A percentile compares a stretch with the other conserved stretches of the same genome.
Evolutionary conservation across 92 coral and sea anemone species (phyloP).

Genomic region (Epizoanthus ramosus): DNA sequence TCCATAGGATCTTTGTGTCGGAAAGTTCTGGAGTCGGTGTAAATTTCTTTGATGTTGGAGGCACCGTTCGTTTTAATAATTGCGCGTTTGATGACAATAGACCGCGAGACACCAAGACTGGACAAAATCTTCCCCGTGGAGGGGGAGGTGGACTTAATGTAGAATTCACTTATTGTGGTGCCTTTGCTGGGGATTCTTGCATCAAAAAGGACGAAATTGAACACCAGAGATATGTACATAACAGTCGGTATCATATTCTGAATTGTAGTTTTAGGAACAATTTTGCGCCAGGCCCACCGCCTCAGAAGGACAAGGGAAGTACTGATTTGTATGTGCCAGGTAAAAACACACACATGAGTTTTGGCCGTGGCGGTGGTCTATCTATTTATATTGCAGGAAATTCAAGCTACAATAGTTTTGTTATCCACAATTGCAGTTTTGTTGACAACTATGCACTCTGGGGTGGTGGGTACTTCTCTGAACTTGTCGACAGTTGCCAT

Average conservation of each 20-base stretch:
- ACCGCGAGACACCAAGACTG: constrained; percentile 9
- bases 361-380: constrained; percentile 61
- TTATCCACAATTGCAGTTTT: constrained; percentile 37
- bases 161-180: constrained; percentile 70
- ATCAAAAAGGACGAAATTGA: constrained; percentile 39
- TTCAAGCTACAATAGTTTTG: constrained; percentile 51
- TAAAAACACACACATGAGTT: constrained; percentile 51
- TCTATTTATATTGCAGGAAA: constrained; percentile 56
- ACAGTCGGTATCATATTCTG: constrained; percentile 26
- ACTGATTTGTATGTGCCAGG: constrained; percentile 56
- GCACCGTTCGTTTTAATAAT: constrained; percentile 26
- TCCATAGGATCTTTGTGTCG: constrained; percentile 39
- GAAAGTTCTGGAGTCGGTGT: constrained; percentile 54
- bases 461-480: constrained; percentile 68
- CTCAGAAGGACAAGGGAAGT: constrained; percentile 32
- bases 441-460: constrained; percentile 47
- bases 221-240: constrained; percentile 56
- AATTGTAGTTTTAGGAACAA: constrained; percentile 41
- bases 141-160: constrained; percentile 74
- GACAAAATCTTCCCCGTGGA: constrained; percentile 32
- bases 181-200: constrained; percentile 52
- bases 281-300: constrained; percentile 56
- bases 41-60: constrained; percentile 59
- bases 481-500: constrained; percentile 53
- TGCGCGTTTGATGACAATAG: constrained; percentile 34